Evolutionary conservation across 2,888 invertebrate species (phyloP), one percentile per base, ranked within the genome.

Genomic region (Xylota segnis): DNA sequence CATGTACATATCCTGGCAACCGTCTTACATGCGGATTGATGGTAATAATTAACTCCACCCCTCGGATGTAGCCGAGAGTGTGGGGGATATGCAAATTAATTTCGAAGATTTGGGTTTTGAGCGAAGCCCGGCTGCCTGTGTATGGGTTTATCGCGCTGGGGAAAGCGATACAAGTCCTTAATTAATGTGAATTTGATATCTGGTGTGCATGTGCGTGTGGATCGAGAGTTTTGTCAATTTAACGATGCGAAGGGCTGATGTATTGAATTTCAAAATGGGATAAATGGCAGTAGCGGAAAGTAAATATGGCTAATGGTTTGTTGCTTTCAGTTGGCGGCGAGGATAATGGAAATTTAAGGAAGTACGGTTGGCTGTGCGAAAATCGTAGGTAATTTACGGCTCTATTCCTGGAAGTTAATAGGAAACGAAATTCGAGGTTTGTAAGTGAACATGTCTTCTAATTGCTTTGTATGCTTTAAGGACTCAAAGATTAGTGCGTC

Each of bases 81-180:
- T 77, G 70, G 32, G 43, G 34, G 72, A 79, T 68, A 83, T 79
- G 70, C 83, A 83, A 83, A 83, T 83, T 83, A 68, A 79, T 83
- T 61, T 79, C 59, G 18, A 29, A 34, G 71, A 83, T 59, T 77
- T 47, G 59, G 10, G 40, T 79, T 50, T 50, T 72, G 54, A 72
- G 37, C 34, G 58, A 59, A 52, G 59, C 56, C 71, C 58, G 63
- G 18, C 45, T 12, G 56, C 14, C 14, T 54, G 70, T 58, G 29
- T 32, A n/a, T 61, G 40, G 40, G 45, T 50, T 14, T 1, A 12
- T 43, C 16, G n/a, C 10, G 18, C 32, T 50, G 14, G 29, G 61
- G 47, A 83, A 78, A 68, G 16, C 32, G 78, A 79, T 79, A 74
- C 74, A 56, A 27, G 56, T 63, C 56, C 74, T 79, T 83, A 83